Evolutionary conservation across 1,140 invertebrate species (phyloP), one percentile per base, ranked within the genome.

Genomic region (Stenopsyche tienmushanensis): DNA sequence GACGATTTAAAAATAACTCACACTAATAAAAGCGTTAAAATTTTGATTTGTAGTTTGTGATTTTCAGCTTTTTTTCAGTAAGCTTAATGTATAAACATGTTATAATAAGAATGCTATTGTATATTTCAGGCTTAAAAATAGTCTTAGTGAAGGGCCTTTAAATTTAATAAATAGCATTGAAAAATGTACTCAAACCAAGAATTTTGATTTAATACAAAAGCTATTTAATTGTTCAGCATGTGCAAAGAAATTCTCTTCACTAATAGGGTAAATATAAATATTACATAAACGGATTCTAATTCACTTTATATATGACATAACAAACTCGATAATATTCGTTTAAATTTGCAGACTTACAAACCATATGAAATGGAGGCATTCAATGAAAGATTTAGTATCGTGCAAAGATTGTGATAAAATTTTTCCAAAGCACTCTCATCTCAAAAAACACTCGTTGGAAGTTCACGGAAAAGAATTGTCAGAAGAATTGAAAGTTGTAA

Each of bases 351-450:
- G 66, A 10, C 29, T 68, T 10, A 64, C 21, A 17, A 23, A 20
- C n/a, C 66, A 68, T 60, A 25, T 68, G 42, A 64, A 60, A 60
- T 60, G 41, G n/a, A 49, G 21, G 41, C 66, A 68, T 18, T 9
- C 9, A 15, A 10, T 50, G 15, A 41, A 21, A 29, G 50, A 68
- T 9, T 18, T 58, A 10, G 23, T 39, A 3, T 52, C 62, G 7
- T 68, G 66, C 42, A 44, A 29, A 3, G 66, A 50, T n/a, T 68
- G 66, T 34, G 62, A 62, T 24, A 64, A 60, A 42, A 59, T 68
- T 17, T 68, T 53, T n/a, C 34, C 44, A 5, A 41, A 34, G 15
- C 18, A 53, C 23, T 23, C 34, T 52, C 57, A 60, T 21, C 42
- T 41, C 10, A 60, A 60, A 21, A 64, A 62, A 17, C 66, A 68